These are phyloP conservation scores for Onychomys arenicola DNA, from an alignment of 2,797 vertebrate genomes.

Conservation along the genomic window DNA sequence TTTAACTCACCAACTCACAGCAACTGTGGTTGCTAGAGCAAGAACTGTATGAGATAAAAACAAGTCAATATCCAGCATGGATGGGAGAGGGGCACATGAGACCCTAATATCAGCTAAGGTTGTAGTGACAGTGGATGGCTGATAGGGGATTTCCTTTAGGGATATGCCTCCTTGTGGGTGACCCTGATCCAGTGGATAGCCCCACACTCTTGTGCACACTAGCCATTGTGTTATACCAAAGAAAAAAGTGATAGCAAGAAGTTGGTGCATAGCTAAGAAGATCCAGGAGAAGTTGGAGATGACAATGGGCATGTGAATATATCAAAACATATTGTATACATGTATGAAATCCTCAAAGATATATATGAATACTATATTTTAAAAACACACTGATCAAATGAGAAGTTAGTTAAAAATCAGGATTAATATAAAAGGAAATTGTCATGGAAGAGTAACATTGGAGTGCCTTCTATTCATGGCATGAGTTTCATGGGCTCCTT, in stretches of 20 bases:
- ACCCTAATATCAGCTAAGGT: too few species aligned
- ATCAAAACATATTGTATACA: not conserved
- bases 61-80: not conserved
- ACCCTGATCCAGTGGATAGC: not conserved
- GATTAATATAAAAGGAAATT: not conserved
- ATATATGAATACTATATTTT: not conserved
- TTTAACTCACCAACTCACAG: too few species aligned
- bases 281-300: not conserved
- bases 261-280: not conserved
- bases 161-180: not conserved
- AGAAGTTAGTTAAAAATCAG: constrained; percentile 10
- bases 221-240: not conserved
- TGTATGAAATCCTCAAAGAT: not conserved
- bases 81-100: not conserved
- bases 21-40: not conserved
- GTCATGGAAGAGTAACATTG: not conserved
- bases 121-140: not conserved
- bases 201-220: not conserved
- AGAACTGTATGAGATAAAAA: not conserved
- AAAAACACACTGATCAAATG: not conserved
- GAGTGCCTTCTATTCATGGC: constrained; percentile 9
- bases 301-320: not conserved
- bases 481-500: not conserved
- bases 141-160: not conserved
- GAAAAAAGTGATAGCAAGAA: not conserved